Evolutionary conservation across 2,113 vertebrate species (phyloP).

Genomic region (Mus spicilegus): DNA sequence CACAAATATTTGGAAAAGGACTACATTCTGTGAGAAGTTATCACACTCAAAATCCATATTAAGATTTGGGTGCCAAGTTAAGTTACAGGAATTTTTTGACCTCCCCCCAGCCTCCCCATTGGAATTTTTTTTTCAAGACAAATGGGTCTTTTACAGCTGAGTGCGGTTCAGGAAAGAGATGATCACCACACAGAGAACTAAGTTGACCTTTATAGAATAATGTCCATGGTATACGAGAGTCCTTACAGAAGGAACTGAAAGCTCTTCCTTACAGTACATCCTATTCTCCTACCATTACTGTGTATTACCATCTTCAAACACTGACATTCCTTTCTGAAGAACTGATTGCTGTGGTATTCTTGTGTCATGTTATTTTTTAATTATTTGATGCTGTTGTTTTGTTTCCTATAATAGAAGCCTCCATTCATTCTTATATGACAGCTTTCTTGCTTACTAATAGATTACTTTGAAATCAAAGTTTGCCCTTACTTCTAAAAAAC

Average conservation of each 20-base stretch:
- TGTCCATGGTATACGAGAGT: neutral
- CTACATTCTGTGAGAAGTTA: slow-evolving; percentile 19
- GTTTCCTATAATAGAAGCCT: slow-evolving; percentile 3
- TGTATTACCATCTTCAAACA: slow-evolving; percentile 34
- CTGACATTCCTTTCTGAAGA: slow-evolving; percentile 18
- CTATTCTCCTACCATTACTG: neutral
- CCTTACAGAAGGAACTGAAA: neutral
- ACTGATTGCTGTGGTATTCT: neutral
- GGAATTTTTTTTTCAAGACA: slow-evolving; percentile 49
- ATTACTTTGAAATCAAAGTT: neutral
- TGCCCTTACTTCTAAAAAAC: neutral
- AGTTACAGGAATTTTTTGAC: neutral
- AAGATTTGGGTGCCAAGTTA: slow-evolving; percentile 3
- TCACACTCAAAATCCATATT: neutral
- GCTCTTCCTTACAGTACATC: slow-evolving; percentile 2
- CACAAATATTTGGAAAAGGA: slow-evolving; percentile 68
- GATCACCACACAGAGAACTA: slow-evolving; percentile 26
- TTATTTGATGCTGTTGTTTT: neutral
- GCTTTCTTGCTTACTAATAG: neutral
- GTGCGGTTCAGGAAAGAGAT: slow-evolving; percentile 55
- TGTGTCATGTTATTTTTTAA: neutral
- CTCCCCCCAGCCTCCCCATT: neutral
- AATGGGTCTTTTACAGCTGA: neutral
- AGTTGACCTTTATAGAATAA: slow-evolving; percentile 52
- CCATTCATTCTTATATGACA: slow-evolving; percentile 18